Evolutionary conservation across 2,113 vertebrate species (phyloP).

Genomic region (Prochilodus magdalenae): DNA sequence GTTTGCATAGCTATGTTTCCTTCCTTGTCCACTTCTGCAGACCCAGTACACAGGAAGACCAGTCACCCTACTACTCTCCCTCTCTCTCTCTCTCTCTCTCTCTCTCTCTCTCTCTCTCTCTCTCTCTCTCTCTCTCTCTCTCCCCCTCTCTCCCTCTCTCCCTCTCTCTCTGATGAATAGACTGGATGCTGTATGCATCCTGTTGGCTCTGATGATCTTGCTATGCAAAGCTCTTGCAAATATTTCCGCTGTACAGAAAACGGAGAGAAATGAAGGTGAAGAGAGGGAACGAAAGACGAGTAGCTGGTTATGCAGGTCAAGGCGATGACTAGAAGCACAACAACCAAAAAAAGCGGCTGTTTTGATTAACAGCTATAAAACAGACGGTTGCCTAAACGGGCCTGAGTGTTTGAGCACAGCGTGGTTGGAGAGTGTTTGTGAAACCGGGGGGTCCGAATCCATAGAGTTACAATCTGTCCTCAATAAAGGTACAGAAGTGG

Average conservation of each 20-base stretch:
- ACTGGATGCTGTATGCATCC: too few relatives aligned
- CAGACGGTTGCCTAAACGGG: neutral
- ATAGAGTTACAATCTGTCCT: too few relatives aligned
- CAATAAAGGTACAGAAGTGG: too few relatives aligned
- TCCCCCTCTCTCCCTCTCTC: too few relatives aligned
- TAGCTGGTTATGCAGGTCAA: too few relatives aligned
- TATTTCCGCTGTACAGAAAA: neutral
- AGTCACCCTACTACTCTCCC: too few relatives aligned
- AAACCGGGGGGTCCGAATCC: too few relatives aligned
- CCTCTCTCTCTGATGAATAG: neutral
- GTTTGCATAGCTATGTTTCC: neutral
- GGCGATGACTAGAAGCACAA: too few relatives aligned
- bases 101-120: neutral
- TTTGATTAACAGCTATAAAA: neutral
- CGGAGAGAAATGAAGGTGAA: neutral
- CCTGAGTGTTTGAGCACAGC: neutral
- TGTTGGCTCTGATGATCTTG: too few relatives aligned
- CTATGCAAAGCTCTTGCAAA: slow-evolving; percentile 43
- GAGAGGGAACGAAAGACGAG: neutral
- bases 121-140: too few relatives aligned
- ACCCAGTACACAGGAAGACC: neutral
- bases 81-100: neutral
- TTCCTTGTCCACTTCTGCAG: neutral
- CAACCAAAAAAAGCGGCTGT: neutral
- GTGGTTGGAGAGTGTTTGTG: neutral